Conservation (phyloP, 2,113 vertebrate species). For the Dipodomys ordii region DNA sequence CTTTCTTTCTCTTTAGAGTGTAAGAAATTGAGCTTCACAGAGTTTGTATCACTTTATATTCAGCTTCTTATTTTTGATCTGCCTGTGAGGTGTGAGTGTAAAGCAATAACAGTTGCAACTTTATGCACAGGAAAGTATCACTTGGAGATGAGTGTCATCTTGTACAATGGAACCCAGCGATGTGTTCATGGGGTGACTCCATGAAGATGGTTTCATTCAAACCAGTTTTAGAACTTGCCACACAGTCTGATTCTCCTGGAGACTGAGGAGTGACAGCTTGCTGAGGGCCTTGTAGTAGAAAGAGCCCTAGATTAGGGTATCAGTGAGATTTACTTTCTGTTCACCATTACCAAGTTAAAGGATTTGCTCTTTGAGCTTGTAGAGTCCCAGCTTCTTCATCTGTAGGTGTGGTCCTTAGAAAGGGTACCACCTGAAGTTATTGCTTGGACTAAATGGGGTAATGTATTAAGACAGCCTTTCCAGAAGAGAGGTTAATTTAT, state of each 20-base stretch:
- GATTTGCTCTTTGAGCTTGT: not conserved
- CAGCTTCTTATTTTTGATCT: slow-evolving; percentile 45
- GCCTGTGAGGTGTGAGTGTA: not conserved
- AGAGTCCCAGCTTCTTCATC: not conserved
- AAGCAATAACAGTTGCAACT: not conserved
- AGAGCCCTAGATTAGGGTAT: not conserved
- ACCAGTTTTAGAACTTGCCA: not conserved
- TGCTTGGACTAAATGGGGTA: slow-evolving; percentile 8
- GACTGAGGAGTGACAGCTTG: not conserved
- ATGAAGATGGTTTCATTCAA: not conserved
- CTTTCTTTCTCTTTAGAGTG: slow-evolving; percentile 27
- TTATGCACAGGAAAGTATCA: not conserved
- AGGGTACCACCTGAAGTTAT: not conserved
- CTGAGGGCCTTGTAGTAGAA: not conserved
- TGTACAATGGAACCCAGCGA: not conserved
- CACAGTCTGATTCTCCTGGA: not conserved
- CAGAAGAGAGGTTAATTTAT: not conserved
- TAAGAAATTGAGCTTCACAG: slow-evolving; percentile 23
- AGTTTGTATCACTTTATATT: slow-evolving; percentile 19
- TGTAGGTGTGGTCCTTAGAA: not conserved
- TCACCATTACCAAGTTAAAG: not conserved
- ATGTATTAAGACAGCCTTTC: not conserved
- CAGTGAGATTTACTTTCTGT: not conserved
- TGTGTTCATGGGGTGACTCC: not conserved
- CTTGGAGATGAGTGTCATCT: not conserved